Base-by-base conservation (phyloP, 2,113 vertebrate genomes). In the Spea bombifrons region DNA sequence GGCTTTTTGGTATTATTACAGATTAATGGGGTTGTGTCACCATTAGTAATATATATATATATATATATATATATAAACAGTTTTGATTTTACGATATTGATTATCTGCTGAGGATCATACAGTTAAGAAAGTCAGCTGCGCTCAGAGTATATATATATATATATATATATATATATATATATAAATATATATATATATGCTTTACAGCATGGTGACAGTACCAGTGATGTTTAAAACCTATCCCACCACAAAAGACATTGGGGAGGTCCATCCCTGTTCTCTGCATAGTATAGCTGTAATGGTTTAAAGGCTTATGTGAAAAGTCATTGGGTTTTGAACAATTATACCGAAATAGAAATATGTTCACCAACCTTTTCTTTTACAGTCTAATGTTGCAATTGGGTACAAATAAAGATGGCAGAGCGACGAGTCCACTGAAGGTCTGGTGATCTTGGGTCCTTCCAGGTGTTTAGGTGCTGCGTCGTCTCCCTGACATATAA, bases 371-470 rank as follows among this genome's bases (percentile, higher is more conserved):
- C 97, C 95, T 98, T 94, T 95, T 75, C 82, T 89, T 87, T 83
- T 93, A 92, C 97, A 99, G 85, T 98, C 94, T 84, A 99, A 86
- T 43, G 90, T 90, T 78, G 91, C 91, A 78, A 89, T 92, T 52
- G 97, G 95, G 85, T 94, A 94, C 83, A 96, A 86, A 16, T 96
- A 97, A 61, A 93, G 96, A 83, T 93, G 91, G 78, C 97, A 99
- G 69, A 92, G 85, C 64, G 94, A 90, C 0, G 90, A 94, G 73
- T 93, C 94, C 4, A 92, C 92, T 66, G 90, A 87, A 43, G 88
- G 89, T 82, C 88, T 94, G 73, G 43, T 57, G 64, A 84, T 75
- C 8, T 84, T 74, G 13, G 86, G 84, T 43, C 67, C 71, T 17
- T 73, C 47, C 73, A 85, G 81, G 12, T 83, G 83, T 71, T 0